These are phyloP conservation scores for Campopleginae sp. DNA, from an alignment of 2,888 invertebrate genomes.

Conservation along the genomic window DNA sequence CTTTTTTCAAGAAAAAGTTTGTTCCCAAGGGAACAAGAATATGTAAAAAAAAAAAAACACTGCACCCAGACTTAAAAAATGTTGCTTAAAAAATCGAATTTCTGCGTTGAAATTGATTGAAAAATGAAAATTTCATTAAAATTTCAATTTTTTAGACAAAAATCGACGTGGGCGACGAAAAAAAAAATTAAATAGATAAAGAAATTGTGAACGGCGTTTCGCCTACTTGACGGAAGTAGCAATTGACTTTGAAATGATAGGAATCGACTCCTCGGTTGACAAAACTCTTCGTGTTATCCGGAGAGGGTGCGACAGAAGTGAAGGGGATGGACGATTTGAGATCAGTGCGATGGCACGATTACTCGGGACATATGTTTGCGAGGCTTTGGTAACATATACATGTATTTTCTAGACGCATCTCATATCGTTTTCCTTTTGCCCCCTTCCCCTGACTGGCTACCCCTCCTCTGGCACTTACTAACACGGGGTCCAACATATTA, in stretches of 20 bases:
- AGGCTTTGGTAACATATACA: slow-evolving; percentile 81
- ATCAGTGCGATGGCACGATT: slow-evolving; percentile 72
- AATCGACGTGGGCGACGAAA: neutral
- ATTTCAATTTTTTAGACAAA: neutral
- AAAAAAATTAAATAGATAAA: neutral
- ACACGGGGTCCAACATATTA: slow-evolving; percentile 83
- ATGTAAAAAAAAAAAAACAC: no score
- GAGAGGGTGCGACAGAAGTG: slow-evolving; percentile 13
- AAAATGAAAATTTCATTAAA: no score
- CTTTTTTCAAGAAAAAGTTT: no score
- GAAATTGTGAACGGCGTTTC: neutral
- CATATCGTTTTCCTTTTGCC: slow-evolving; percentile 35
- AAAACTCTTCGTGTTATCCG: slow-evolving; percentile 24
- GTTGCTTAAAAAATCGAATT: no score
- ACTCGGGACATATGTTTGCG: slow-evolving; percentile 81
- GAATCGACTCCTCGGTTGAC: slow-evolving; percentile 44
- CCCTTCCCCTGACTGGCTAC: neutral
- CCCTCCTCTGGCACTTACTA: slow-evolving; percentile 48
- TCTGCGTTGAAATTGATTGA: no score
- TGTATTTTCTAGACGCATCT: slow-evolving; percentile 77
- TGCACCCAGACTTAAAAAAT: no score
- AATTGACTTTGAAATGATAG: slow-evolving; percentile 59
- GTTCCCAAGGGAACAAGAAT: no score
- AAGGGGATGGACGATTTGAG: slow-evolving; percentile 18
- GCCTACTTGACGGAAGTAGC: neutral